Percentiles rank a stretch among this genome's conserved stretches.
Conservation (phyloP, 1,140 invertebrate genomes). For the Halotydeus destructor region DNA sequence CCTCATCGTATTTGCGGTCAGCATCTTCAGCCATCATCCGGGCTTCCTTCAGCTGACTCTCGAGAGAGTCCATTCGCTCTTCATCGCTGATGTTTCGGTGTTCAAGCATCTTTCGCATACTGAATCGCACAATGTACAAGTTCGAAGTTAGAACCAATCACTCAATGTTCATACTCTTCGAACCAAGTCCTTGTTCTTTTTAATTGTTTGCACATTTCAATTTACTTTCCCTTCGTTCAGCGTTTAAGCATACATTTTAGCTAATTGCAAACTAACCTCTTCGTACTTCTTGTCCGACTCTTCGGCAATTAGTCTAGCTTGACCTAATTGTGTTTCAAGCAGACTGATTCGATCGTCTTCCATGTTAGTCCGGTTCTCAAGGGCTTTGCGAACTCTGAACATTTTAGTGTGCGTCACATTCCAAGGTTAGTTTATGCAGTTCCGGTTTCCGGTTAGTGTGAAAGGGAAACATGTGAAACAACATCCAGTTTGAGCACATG, state of each 20-base stretch:
- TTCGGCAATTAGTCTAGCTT: slow-evolving; percentile 91
- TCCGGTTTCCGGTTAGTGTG: neutral
- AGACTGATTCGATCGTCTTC: slow-evolving; percentile 88
- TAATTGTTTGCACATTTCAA: too few species aligned
- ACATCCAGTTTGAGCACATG: neutral
- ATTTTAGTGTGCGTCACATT: too few species aligned
- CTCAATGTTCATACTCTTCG: too few species aligned
- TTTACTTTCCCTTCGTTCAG: too few species aligned
- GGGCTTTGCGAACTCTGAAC: slow-evolving; percentile 65
- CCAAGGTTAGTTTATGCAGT: neutral
- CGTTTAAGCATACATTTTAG: neutral
- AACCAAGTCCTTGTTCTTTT: too few species aligned
- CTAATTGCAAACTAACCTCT: slow-evolving; percentile 42
- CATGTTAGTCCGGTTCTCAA: slow-evolving; percentile 96
- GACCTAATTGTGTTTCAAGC: slow-evolving; percentile 78
- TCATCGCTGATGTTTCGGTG: slow-evolving; percentile 98
- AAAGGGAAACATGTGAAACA: too few species aligned
- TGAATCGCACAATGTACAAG: slow-evolving; percentile 25
- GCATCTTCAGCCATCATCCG: slow-evolving; percentile 99
- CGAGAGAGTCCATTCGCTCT: slow-evolving; percentile 96
- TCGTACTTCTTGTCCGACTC: slow-evolving; percentile 99
- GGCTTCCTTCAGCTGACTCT: slow-evolving; percentile 98
- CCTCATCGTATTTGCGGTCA: slow-evolving; percentile 99
- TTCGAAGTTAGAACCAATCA: slow-evolving; percentile 1
- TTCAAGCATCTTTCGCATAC: slow-evolving; percentile 98